Evolutionary conservation across 2,113 vertebrate species (phyloP).

Genomic region (Crotalus helleri): DNA sequence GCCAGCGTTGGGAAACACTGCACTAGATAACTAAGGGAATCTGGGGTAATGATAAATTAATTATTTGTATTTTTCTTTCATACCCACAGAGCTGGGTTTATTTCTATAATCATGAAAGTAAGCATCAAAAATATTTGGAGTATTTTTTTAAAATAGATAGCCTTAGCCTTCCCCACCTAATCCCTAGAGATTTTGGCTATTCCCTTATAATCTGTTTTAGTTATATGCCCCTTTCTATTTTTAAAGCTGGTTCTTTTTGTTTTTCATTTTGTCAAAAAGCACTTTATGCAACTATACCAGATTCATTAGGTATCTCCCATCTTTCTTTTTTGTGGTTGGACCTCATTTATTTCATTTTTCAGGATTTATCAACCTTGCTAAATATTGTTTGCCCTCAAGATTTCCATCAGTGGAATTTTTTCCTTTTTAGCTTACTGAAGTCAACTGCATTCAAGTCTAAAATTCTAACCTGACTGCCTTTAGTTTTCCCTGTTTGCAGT

Average conservation of each 20-base stretch:
- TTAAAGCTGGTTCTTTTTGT: not conserved
- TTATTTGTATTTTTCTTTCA: not conserved
- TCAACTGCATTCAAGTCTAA: not conserved
- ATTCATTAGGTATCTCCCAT: not conserved
- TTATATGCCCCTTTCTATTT: not conserved
- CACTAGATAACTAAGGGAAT: not conserved
- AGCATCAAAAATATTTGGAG: not conserved
- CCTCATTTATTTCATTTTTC: not conserved
- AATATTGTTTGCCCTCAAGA: no score
- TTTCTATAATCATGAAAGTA: not conserved
- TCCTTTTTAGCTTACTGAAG: not conserved
- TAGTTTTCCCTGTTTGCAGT: not conserved
- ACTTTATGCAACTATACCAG: not conserved
- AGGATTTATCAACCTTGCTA: not conserved
- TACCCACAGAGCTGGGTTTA: not conserved
- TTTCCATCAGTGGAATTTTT: not conserved
- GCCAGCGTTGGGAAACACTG: no score
- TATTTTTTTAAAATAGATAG: not conserved
- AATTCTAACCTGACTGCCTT: not conserved
- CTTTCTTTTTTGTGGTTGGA: not conserved
- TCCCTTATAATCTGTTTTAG: not conserved
- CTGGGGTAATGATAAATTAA: not conserved
- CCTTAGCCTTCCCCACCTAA: not conserved
- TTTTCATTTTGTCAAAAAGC: not conserved
- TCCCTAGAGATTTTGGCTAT: not conserved